Conservation (phyloP, 2,888 invertebrate species). For the Leistus spinibarbis region DNA sequence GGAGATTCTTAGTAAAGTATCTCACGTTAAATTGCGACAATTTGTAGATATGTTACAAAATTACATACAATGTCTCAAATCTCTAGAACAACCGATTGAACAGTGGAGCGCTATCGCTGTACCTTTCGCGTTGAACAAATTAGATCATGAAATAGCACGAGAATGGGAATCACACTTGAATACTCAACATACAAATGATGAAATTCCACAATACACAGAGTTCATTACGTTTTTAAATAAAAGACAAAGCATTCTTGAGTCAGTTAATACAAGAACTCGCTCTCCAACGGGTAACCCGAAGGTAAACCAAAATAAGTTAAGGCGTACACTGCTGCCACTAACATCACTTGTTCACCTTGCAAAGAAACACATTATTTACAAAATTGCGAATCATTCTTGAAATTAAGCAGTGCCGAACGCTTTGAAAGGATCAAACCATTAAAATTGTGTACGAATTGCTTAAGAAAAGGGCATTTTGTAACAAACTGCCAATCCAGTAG, state of each 20-base stretch:
- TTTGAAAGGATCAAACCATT: not conserved
- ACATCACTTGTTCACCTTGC: conserved; percentile 1
- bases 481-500: too few relatives aligned
- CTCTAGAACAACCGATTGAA: not conserved
- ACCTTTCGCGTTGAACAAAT: not conserved
- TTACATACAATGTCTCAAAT: not conserved
- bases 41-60: not conserved
- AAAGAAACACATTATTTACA: conserved; percentile 4
- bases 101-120: not conserved
- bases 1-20: not conserved
- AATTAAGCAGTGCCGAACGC: not conserved
- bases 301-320: not conserved
- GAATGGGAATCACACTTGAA: too few relatives aligned
- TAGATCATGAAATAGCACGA: not conserved
- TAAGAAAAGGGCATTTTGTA: conserved; percentile 2
- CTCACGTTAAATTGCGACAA: not conserved
- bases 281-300: not conserved
- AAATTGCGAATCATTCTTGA: not conserved
- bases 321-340: not conserved
- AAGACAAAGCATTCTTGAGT: too few relatives aligned
- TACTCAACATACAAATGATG: too few relatives aligned
- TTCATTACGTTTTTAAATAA: too few relatives aligned
- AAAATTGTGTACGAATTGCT: conserved; percentile 11
- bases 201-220: too few relatives aligned
- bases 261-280: too few relatives aligned